Conservation (phyloP, 2,113 vertebrate genomes). For the Petrocephalus microphthalmus region DNA sequence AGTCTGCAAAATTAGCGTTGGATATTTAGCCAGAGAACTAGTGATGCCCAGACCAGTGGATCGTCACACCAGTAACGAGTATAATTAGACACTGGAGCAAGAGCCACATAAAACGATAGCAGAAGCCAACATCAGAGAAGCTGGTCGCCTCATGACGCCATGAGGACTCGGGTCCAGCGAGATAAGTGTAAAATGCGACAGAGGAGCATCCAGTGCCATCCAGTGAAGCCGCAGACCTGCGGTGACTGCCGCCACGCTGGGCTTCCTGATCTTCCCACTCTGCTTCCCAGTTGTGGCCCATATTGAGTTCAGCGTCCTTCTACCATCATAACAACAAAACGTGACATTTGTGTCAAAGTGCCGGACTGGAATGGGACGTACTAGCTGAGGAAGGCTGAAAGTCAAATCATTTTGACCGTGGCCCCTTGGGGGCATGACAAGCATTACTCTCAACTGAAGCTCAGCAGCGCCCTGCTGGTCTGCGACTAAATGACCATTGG, state of each 20-base stretch:
- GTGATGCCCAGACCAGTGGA: too few species aligned
- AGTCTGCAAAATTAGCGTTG: not conserved
- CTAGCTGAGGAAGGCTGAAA: not conserved
- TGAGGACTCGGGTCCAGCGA: not conserved
- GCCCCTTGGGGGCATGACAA: not conserved
- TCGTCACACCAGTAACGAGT: too few species aligned
- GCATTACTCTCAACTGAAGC: not conserved
- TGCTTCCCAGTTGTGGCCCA: not conserved
- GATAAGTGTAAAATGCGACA: not conserved
- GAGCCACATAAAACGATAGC: not conserved
- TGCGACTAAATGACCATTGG: not conserved
- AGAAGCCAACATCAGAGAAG: not conserved
- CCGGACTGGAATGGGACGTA: not conserved
- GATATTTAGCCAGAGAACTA: not conserved
- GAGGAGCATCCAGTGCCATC: not conserved
- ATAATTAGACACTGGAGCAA: not conserved
- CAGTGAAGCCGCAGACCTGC: not conserved
- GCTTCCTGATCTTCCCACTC: not conserved
- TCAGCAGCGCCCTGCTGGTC: not conserved
- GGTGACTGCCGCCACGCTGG: not conserved
- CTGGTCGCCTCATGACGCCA: not conserved
- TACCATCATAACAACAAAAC: not conserved
- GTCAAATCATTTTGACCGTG: not conserved
- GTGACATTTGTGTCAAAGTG: not conserved
- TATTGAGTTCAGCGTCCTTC: not conserved